These are phyloP conservation scores for Mylabris sibirica DNA, from an alignment of 2,888 invertebrate genomes.

Conservation along the genomic window DNA sequence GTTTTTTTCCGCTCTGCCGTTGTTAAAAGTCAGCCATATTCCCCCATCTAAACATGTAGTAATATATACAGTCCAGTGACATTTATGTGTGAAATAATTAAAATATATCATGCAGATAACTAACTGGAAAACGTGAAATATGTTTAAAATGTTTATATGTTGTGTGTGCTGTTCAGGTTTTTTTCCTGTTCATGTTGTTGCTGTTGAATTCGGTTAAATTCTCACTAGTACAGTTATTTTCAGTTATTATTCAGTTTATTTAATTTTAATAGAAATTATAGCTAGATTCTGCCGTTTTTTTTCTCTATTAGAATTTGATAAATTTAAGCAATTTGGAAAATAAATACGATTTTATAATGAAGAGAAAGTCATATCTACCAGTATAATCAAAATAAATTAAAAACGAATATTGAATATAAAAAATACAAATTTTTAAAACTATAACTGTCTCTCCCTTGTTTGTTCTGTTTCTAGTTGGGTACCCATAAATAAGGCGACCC, in stretches of 20 bases:
- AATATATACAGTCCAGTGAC: slow-evolving; percentile 36
- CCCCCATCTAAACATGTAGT: slow-evolving; percentile 4
- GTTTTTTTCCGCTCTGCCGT: neutral
- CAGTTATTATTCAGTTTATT: neutral
- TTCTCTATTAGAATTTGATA: neutral
- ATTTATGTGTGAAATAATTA: slow-evolving; percentile 43
- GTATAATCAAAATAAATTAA: neutral
- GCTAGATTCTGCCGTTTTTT: neutral
- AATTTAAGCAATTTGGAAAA: neutral
- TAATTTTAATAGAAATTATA: neutral
- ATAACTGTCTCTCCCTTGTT: slow-evolving; percentile 10
- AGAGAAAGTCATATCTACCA: neutral
- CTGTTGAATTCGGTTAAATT: neutral
- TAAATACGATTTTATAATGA: neutral
- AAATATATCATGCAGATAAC: slow-evolving; percentile 43
- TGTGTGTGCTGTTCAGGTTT: neutral
- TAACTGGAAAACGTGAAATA: slow-evolving; percentile 24
- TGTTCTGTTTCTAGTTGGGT: slow-evolving; percentile 27
- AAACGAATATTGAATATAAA: neutral
- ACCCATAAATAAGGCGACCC: slow-evolving; percentile 33
- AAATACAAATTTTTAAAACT: neutral
- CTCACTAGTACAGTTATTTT: neutral
- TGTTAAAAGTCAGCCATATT: slow-evolving; percentile 2
- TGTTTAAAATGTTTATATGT: slow-evolving; percentile 9
- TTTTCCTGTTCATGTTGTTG: neutral